Base-by-base conservation (phyloP, 2,797 vertebrate genomes). In the Cyprinella venusta region DNA sequence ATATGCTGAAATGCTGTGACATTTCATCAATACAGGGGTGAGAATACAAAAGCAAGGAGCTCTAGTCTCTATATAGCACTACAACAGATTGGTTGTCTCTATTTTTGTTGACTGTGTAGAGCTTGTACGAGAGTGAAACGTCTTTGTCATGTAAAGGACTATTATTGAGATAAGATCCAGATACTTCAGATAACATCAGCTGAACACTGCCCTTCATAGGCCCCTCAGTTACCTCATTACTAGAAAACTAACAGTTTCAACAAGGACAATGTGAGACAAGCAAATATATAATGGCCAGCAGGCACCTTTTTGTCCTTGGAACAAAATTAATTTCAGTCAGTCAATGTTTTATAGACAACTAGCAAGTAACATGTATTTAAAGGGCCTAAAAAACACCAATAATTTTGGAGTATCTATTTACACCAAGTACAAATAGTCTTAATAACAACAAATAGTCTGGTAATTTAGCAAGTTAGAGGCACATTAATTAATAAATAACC, bases 111-210 rank as follows among this genome's bases (percentile, higher is more conserved):
- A 61, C 8, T 9, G 19, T 63, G 40, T 71, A 63, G 54, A 24
- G 18, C 67, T 30, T 42, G 13, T 45, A 59, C 1, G 5, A 26
- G 18, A 50, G 19, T 19, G 15, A 72, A 64, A 63, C n/a, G 56
- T 72, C 79, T 72, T 64, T 81, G 79, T 52, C 79, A 71, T 63
- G 8, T 80, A 80, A 71, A 70, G 54, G 26, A 70, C 79, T 71
- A 64, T 83, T 64, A 54, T 65, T 61, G 75, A 85, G 80, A 56
- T 80, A 81, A 52, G 24, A 30, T 70, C 71, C 16, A 69, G 84
- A 83, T 78, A 77, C 59, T 6, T 42, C 36, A 67, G 83, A 87
- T 87, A 85, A 81, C 36, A 87, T 63, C 72, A 78, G 71, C 65
- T 68, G 48, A 72, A 42, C 67, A 50, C 36, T 52, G 40, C 54